Conservation (phyloP, 1,140 invertebrate species). For the Drosophila funebris region DNA sequence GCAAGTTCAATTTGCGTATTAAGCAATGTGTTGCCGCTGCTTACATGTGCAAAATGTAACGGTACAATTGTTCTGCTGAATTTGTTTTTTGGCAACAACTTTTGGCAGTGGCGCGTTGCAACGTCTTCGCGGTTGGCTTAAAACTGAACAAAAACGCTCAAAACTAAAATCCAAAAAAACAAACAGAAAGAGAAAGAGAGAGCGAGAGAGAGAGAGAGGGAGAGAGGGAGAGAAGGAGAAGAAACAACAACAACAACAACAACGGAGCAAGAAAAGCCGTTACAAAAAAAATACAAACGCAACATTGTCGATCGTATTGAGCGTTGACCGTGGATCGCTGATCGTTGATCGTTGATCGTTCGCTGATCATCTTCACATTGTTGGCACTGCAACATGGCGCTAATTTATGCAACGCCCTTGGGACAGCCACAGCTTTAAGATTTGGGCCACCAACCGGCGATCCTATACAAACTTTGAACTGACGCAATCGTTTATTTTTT, state of each 20-base stretch:
- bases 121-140: constrained; percentile 64
- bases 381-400: constrained; percentile 41
- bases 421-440: constrained; percentile 45
- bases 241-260: no score
- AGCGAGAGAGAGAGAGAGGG: no score
- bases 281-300: constrained; percentile 6
- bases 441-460: constrained; percentile 35
- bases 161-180: constrained; percentile 21
- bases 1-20: constrained; percentile 11
- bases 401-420: constrained; percentile 81
- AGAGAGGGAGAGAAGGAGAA: no score
- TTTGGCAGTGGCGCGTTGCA: constrained; percentile 52
- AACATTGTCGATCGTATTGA: constrained; percentile 1
- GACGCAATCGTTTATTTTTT: constrained; percentile 22
- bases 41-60: constrained; percentile 22
- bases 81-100: not conserved
- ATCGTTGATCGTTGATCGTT: not conserved
- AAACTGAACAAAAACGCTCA: constrained; percentile 65
- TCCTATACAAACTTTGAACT: not conserved
- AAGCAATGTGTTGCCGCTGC: not conserved
- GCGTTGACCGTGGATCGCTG: no score
- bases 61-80: not conserved
- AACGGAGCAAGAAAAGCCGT: not conserved
- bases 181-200: not conserved
- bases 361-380: not conserved